Base-by-base conservation (phyloP, 2,113 vertebrate species). In the Eretmochelys imbricata region DNA sequence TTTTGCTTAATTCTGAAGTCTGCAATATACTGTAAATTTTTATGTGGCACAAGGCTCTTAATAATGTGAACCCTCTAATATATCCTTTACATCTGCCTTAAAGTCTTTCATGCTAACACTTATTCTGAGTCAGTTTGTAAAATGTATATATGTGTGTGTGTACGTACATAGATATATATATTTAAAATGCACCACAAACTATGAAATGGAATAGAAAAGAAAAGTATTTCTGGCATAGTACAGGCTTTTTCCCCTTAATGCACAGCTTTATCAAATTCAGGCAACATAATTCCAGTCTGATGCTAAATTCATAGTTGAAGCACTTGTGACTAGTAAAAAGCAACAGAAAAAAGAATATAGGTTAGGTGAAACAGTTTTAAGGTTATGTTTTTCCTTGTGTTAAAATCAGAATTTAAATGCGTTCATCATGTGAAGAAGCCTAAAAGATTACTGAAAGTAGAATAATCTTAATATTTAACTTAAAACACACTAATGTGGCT, bases 401-500 rank as follows among this genome's bases (percentile, higher is more conserved):
- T 96, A 94, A 97, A 95, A 92, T 55, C 49, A 93, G 55, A 38
- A 78, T 94, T 94, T 91, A 94, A 85, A 85, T 82, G 48, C 51
- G 55, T 92, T 88, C 91, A 31, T 76, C 89, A 46, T n/a, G 82
- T 54, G 87, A 27, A 92, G 90, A 96, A 87, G 91, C 80, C 65
- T 88, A 89, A 96, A 87, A 91, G 89, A 90, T 89, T 93, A 84
- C 87, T 95, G 75, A 49, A 96, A 95, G 80, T 90, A 96, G 91
- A 97, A 85, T 86, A 96, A 90, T 38, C 19, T 96, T 94, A 83
- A 86, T 85, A 96, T 95, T 94, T 96, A 91, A 95, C 91, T 94
- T 93, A 96, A 96, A 93, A 80, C 78, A 2, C 82, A 88, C 48
- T 42, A 84, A 54, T 89, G 80, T 82, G 75, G 85, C 82, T 96